These are phyloP conservation scores for Irena cyanogastra DNA, from an alignment of 2,113 vertebrate genomes.

Conservation along the genomic window DNA sequence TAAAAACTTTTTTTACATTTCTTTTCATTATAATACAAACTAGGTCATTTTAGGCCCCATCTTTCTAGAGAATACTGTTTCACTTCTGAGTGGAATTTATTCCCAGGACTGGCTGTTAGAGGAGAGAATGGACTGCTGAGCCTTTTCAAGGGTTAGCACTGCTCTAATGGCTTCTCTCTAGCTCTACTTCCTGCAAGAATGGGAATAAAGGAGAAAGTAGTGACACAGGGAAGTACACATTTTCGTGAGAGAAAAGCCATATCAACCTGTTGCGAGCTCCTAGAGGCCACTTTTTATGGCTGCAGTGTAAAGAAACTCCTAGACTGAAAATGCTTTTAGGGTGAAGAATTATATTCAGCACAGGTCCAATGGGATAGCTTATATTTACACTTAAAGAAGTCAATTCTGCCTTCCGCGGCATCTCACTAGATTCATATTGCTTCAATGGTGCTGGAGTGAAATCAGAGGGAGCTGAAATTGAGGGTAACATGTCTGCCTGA, in stretches of 20 bases:
- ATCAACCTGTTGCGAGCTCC: not conserved
- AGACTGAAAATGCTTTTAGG: not conserved
- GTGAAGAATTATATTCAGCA: not conserved
- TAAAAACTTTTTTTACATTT: not conserved
- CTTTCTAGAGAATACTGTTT: not conserved
- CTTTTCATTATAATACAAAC: not conserved
- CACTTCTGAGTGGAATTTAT: not conserved
- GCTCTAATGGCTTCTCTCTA: not conserved
- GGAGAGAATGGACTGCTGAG: not conserved
- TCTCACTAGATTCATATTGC: not conserved
- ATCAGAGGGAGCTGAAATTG: not conserved
- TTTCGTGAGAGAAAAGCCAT: not conserved
- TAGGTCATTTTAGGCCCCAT: not conserved
- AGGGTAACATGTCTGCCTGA: not conserved
- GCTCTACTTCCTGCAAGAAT: not conserved
- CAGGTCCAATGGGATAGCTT: not conserved
- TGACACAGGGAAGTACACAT: not conserved
- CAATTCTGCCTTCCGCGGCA: not conserved
- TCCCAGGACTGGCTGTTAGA: not conserved
- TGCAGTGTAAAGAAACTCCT: not conserved
- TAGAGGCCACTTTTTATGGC: not conserved
- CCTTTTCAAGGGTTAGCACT: not conserved
- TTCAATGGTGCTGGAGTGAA: not conserved
- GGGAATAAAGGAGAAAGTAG: not conserved
- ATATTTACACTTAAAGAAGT: not conserved